phyloP scores from a whole-genome alignment of 2,113 vertebrate species.

The Eurypyga helias region DNA sequence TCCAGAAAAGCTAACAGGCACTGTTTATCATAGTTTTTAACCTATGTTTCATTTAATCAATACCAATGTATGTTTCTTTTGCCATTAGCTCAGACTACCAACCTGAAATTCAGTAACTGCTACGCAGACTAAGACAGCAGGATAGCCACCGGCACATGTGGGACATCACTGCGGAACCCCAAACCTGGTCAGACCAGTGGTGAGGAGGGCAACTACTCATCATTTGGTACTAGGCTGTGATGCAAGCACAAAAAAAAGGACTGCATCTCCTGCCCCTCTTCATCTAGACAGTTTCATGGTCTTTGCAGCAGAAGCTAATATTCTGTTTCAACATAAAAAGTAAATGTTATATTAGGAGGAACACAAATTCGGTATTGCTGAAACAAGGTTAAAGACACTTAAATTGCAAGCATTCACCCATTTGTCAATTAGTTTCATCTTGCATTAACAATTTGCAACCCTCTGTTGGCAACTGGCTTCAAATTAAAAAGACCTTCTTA shows the following conservation, averaged over 20 bases:
- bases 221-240: background rate
- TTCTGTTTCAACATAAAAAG: background rate
- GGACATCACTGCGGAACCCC: background rate
- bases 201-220: background rate
- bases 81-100: background rate
- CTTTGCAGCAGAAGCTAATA: background rate
- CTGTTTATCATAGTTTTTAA: background rate
- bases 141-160: rapidly evolving
- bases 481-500: background rate
- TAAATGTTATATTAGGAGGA: background rate
- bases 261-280: background rate
- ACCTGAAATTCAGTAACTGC: background rate
- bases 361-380: background rate
- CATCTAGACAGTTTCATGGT: background rate
- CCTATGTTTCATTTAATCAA: background rate
- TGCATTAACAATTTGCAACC: background rate
- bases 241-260: background rate
- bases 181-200: background rate
- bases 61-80: background rate
- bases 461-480: background rate
- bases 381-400: background rate
- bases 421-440: background rate
- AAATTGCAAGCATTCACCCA: background rate
- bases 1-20: background rate
- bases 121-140: background rate